phyloP scores from a whole-genome alignment of 2,113 vertebrate species.

The Callithrix jacchus region DNA sequence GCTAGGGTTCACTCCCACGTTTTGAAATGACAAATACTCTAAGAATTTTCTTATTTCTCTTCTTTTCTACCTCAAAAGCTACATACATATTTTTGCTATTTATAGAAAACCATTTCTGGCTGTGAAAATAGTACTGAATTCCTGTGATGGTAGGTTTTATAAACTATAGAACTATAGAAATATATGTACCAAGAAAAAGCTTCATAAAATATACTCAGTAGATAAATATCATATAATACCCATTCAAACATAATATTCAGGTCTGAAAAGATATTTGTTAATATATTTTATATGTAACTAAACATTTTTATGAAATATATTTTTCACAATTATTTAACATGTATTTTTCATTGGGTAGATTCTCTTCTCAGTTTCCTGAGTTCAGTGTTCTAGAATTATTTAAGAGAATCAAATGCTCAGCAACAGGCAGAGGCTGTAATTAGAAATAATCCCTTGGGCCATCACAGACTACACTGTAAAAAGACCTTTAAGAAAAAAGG shows the following conservation, averaged over 20 bases:
- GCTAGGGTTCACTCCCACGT: not conserved
- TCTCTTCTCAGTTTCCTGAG: not conserved
- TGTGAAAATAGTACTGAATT: not conserved
- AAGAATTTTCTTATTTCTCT: not conserved
- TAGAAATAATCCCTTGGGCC: not conserved
- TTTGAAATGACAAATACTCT: not conserved
- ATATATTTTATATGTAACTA: not conserved
- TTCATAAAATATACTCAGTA: not conserved
- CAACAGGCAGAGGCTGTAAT: not conserved
- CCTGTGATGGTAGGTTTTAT: not conserved
- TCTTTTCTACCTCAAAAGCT: not conserved
- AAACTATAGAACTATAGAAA: not conserved
- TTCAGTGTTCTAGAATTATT: not conserved
- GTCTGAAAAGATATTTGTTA: not conserved
- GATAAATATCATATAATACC: not conserved
- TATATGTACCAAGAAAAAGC: not conserved
- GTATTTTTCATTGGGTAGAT: not conserved
- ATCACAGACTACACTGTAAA: not conserved
- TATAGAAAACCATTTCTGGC: not conserved
- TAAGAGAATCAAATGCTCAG: not conserved
- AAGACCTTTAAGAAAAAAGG: not conserved
- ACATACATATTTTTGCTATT: not conserved
- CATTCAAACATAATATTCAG: not conserved
- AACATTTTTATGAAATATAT: not conserved
- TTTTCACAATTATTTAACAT: not conserved